A percentile compares a stretch with the other conserved stretches of the same genome.
These are phyloP conservation scores for Hermaeophaga mercurialis DNA, from an alignment of 2,888 invertebrate genomes.

Conservation along the genomic window DNA sequence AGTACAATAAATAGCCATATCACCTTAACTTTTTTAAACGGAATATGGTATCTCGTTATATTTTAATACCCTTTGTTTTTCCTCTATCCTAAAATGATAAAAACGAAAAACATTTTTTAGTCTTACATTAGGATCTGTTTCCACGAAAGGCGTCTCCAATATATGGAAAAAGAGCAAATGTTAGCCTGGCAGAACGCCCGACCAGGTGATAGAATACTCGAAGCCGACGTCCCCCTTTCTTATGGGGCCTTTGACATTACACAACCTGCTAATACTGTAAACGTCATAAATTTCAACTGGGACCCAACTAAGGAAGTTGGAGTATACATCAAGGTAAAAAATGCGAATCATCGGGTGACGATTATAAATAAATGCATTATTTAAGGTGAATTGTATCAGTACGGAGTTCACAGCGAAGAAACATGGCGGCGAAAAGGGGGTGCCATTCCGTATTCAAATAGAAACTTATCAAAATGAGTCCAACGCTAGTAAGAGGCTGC, in stretches of 20 bases:
- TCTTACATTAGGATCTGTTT: conserved; percentile 92
- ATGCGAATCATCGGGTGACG: too few relatives aligned
- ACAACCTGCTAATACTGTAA: conserved; percentile 72
- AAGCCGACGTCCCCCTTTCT: conserved; percentile 90
- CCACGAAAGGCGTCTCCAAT: conserved; percentile 94
- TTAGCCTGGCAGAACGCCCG: conserved; percentile 87
- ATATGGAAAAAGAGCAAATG: conserved; percentile 94
- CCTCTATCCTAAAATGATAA: too few relatives aligned
- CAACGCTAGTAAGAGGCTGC: conserved; percentile 67
- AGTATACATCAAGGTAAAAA: conserved; percentile 84
- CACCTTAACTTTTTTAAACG: too few relatives aligned
- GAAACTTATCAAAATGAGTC: conserved; percentile 76
- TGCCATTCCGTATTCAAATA: conserved; percentile 94
- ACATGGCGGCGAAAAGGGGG: conserved; percentile 97
- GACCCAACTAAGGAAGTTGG: conserved; percentile 96
- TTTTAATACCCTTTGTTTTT: background rate
- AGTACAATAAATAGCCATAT: too few relatives aligned
- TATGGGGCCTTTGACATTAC: conserved; percentile 87
- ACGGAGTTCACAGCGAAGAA: conserved; percentile 98
- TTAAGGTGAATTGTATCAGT: conserved; percentile 95
- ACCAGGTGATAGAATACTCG: conserved; percentile 90
- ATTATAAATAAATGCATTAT: too few relatives aligned
- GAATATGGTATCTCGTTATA: background rate
- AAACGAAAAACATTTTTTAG: too few relatives aligned
- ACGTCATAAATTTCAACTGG: conserved; percentile 89